Percentiles rank a stretch among this genome's conserved stretches.
Conservation (phyloP, 2,797 vertebrate species). For the Pteronotus mesoamericanus region DNA sequence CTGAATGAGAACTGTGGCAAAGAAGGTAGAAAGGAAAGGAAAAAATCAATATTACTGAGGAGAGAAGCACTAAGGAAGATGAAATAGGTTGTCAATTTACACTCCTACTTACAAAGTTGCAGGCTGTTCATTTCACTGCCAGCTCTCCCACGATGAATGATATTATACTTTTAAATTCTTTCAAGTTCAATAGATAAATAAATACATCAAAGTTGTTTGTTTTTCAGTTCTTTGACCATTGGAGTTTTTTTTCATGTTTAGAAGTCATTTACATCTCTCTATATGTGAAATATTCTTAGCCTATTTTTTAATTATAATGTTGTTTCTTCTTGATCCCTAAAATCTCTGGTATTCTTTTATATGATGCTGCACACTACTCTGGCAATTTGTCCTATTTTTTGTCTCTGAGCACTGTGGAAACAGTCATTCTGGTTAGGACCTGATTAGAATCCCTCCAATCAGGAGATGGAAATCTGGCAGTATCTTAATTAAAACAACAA, state of each 20-base stretch:
- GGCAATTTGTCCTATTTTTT: not conserved
- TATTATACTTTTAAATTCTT: not conserved
- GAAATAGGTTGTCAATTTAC: not conserved
- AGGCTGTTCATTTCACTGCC: not conserved
- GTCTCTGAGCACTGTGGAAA: not conserved
- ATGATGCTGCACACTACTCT: not conserved
- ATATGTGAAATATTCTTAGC: not conserved
- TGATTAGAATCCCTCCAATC: not conserved
- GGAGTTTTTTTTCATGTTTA: not conserved
- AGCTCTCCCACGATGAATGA: not conserved
- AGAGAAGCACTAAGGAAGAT: not conserved
- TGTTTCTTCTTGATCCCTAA: not conserved
- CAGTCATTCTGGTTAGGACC: not conserved
- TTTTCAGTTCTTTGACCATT: not conserved
- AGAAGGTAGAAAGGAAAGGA: not conserved
- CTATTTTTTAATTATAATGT: not conserved
- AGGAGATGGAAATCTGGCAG: not conserved
- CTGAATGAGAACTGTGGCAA: not conserved
- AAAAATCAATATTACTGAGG: not conserved
- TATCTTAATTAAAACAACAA: not conserved
- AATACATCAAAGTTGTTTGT: not conserved
- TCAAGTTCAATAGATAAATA: not conserved
- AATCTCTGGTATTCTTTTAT: not conserved
- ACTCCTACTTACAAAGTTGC: not conserved
- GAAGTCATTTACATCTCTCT: not conserved